Evolutionary conservation across 2,888 invertebrate species (phyloP), one percentile per base, ranked within the genome.

Genomic region (Melipona bicolor): DNA sequence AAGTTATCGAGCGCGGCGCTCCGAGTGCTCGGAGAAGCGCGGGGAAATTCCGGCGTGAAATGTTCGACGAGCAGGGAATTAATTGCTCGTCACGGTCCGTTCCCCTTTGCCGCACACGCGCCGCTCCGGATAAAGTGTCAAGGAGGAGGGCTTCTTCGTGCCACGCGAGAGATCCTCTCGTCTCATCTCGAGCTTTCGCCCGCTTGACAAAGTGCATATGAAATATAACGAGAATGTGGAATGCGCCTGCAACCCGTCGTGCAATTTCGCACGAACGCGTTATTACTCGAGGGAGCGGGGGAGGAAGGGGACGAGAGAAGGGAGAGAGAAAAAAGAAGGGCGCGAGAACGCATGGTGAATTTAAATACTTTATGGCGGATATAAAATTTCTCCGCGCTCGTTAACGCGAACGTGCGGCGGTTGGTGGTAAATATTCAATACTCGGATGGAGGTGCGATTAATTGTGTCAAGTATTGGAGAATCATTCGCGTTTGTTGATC

Each of bases 11-110:
- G 32, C 68, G 50, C 67, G 13, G 4, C 24, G 4, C 24, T 32
- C 65, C 70, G 43, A 43, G 43, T 32, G 43, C 50, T 50, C 19
- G 61, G n/a, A 75, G n/a, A n/a, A 69, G 70, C 67, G 5, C 65
- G 61, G 21, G 43, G 19, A 77, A 83, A 64, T 83, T 79, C 75
- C 69, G 50, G 52, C 80, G 83, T 83, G 77, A 62, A 80, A 87
- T 54, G 79, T 84, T 84, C 79, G 82, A 88, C 80, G 83, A 70
- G 79, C 72, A 17, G 62, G 70, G 70, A 88, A 88, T 88, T 88
- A 88, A 88, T 88, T 88, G 81, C 88, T 88, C 87, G 89, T 88
- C 89, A 88, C 87, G 88, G 64, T 56, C 85, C 72, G 74, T 70
- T 77, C 64, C 76, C 72, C 75, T 85, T 86, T 54, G 72, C 67